A percentile compares a stretch with the other conserved stretches of the same genome.
These are phyloP conservation scores for Caerostris darwini DNA, from an alignment of 1,140 invertebrate species.

Conservation along the genomic window DNA sequence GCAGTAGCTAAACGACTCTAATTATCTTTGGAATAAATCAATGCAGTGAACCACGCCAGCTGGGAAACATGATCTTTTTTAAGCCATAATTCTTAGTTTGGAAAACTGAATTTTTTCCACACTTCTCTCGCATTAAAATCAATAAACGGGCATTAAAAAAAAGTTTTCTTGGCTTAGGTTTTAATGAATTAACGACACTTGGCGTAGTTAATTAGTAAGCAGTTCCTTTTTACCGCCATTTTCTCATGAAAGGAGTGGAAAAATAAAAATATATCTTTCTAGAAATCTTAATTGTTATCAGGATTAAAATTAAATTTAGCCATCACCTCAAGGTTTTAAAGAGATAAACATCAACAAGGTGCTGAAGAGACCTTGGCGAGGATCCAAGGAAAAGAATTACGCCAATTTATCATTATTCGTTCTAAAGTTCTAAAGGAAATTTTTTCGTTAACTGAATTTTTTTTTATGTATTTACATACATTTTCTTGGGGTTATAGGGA, in stretches of 20 bases:
- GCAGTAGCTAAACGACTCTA: conserved; percentile 52
- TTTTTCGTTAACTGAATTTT: background rate
- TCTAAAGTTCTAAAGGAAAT: background rate
- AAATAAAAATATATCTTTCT: conserved; percentile 41
- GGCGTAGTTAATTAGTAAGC: conserved; percentile 62
- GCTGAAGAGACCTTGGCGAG: conserved; percentile 2
- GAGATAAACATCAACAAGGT: conserved; percentile 53
- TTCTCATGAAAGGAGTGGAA: conserved; percentile 44
- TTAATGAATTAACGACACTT: conserved; percentile 74
- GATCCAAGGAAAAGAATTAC: background rate
- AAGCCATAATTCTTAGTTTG: conserved; percentile 68
- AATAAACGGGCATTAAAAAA: conserved; percentile 60
- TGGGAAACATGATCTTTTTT: conserved; percentile 69
- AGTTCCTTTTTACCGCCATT: background rate
- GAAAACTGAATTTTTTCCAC: conserved; percentile 55
- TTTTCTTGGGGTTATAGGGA: background rate
- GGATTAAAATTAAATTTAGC: conserved; percentile 54
- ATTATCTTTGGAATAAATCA: conserved; percentile 74
- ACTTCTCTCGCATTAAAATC: conserved; percentile 67
- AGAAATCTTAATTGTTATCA: conserved; percentile 67
- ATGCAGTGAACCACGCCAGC: conserved; percentile 60
- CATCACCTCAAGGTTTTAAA: conserved; percentile 37
- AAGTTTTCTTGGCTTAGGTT: conserved; percentile 10
- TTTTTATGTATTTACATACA: background rate
- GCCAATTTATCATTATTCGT: background rate